Evolutionary conservation across 2,113 vertebrate species (phyloP), one percentile per base, ranked within the genome.

Genomic region (Xenopus laevis): DNA sequence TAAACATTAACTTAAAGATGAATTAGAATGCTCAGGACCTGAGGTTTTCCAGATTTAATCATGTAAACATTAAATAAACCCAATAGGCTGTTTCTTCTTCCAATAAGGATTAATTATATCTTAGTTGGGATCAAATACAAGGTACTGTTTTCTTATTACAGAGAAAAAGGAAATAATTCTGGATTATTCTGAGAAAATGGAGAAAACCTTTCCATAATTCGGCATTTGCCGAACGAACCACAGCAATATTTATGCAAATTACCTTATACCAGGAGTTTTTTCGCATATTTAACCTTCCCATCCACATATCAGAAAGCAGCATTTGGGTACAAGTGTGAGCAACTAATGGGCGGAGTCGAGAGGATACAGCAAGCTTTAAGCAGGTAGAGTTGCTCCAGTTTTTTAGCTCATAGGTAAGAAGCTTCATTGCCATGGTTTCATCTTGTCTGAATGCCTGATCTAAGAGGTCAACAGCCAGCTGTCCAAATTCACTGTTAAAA

Each of bases 191-290:
- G n/a, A n/a, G n/a, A n/a, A n/a, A n/a, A n/a, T n/a, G 3, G 6
- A 33, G 30, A 4, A 33, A 33, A 33, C 30, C 6, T 4, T 6
- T 6, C 30, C 6, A n/a, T n/a, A n/a, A n/a, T n/a, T n/a, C n/a
- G n/a, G n/a, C 8, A 9, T 40, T 40, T 7, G 6, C 2, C 5
- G 2, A 40, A 9, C 6, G 33, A 40, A 40, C 33, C 5, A 4
- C 23, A 40, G 33, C 8, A 40, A 4, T 40, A 40, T 40, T 50
- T 50, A 13, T 12, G 18, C 17, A 59, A 20, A 50, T 20, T 92
- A 99, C 97, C 95, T 99, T 99, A 89, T 98, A 98, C 97, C 97
- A 99, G 20, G 97, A 99, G 90, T 99, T 99, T 87, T 99, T 99
- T 80, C 97, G 94, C 97, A 99, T 99, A 87, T 99, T 99, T 65